These are phyloP conservation scores for Troides helena DNA, from an alignment of 2,888 invertebrate genomes.

Conservation along the genomic window DNA sequence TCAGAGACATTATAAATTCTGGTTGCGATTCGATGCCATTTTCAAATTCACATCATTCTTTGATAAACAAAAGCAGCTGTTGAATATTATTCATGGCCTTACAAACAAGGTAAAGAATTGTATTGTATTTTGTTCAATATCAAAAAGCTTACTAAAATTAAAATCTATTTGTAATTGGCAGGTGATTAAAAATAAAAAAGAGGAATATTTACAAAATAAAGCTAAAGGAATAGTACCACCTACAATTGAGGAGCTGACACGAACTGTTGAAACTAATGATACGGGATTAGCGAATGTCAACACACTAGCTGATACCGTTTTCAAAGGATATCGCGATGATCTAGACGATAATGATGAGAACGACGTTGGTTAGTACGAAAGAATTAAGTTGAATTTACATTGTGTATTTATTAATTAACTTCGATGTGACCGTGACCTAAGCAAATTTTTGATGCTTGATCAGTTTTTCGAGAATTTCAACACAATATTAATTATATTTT, in stretches of 20 bases:
- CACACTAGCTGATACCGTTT: slow-evolving; percentile 76
- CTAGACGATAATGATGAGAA: slow-evolving; percentile 90
- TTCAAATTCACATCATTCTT: slow-evolving; percentile 86
- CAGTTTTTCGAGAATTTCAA: not conserved
- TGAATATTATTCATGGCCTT: slow-evolving; percentile 86
- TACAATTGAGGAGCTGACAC: slow-evolving; percentile 60
- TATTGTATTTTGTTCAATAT: not conserved
- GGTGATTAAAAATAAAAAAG: slow-evolving; percentile 83
- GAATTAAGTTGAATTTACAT: not conserved
- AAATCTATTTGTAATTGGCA: slow-evolving; percentile 32
- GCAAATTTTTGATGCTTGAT: too few relatives aligned
- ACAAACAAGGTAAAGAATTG: slow-evolving; percentile 82
- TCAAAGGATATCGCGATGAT: slow-evolving; percentile 86
- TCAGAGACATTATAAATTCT: slow-evolving; percentile 86
- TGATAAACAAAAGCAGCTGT: slow-evolving; percentile 83
- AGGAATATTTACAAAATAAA: slow-evolving; percentile 76
- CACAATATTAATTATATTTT: not conserved
- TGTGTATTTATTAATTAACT: not conserved
- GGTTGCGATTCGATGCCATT: slow-evolving; percentile 85
- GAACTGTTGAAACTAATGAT: slow-evolving; percentile 52
- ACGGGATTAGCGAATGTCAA: slow-evolving; percentile 54
- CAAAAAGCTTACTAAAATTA: not conserved
- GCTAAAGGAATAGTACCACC: slow-evolving; percentile 67
- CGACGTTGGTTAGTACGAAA: slow-evolving; percentile 81
- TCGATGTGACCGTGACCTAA: not conserved